A percentile compares a stretch with the other conserved stretches of the same genome.
Conservation (phyloP, 2,113 vertebrate genomes). For the Geococcyx californianus region DNA sequence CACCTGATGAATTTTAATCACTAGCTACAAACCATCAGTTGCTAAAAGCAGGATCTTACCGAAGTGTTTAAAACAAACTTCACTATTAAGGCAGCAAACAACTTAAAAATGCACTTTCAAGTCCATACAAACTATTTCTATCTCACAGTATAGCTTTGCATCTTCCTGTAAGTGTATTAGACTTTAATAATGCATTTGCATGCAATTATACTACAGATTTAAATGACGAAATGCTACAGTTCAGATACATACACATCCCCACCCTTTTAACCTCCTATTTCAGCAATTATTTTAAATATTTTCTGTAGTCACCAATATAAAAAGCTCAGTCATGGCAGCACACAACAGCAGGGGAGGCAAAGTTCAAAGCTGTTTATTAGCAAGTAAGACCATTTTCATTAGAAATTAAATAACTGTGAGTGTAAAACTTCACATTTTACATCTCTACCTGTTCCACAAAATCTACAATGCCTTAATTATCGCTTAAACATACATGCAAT, state of each 20-base stretch:
- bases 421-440: not conserved
- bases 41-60: not conserved
- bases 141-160: not conserved
- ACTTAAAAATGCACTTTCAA: not conserved
- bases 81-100: not conserved
- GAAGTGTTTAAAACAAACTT: not conserved
- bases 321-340: not conserved
- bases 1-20: not conserved
- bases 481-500: not conserved
- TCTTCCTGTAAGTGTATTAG: not conserved
- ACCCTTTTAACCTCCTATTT: not conserved
- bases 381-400: not conserved
- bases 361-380: not conserved
- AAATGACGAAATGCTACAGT: not conserved
- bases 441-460: not conserved
- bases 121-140: not conserved
- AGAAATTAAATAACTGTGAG: slow-evolving; percentile 4
- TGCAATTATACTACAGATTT: not conserved
- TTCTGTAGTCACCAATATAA: not conserved
- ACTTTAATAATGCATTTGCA: not conserved
- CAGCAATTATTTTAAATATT: not conserved
- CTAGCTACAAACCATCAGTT: not conserved
- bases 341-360: not conserved
- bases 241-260: not conserved
- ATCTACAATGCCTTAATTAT: not conserved